Percentiles rank a stretch among this genome's conserved stretches.
These are phyloP conservation scores for Oscheius sp. DNA, from an alignment of 2,888 invertebrate genomes.

Conservation along the genomic window DNA sequence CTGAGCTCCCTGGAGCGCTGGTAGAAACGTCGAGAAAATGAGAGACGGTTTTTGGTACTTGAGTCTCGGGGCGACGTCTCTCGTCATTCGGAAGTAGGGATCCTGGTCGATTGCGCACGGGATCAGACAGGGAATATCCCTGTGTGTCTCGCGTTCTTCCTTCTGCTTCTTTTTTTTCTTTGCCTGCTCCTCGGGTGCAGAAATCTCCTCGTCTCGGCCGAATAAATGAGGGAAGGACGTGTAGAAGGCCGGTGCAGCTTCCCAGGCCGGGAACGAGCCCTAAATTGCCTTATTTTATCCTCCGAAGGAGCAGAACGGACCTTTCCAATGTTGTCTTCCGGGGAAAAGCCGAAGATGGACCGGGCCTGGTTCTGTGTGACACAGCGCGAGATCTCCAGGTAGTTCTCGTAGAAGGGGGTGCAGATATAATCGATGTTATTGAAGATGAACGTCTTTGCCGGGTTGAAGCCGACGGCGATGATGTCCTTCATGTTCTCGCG, in stretches of 20 bases:
- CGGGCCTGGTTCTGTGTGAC: constrained; percentile 98
- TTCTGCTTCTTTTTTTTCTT: no score
- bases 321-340: constrained; percentile 94
- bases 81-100: constrained; percentile 97
- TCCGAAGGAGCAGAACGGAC: constrained; percentile 6
- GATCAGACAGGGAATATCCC: constrained; percentile 84
- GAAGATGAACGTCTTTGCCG: constrained; percentile 95
- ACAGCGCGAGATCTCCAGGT: constrained; percentile 89
- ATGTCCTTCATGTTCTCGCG: constrained; percentile 96
- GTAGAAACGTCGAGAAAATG: constrained; percentile 86
- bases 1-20: constrained; percentile 93
- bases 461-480: constrained; percentile 93
- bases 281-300: not conserved
- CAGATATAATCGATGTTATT: constrained; percentile 93
- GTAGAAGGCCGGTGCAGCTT: constrained; percentile 86
- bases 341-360: constrained; percentile 96
- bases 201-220: constrained; percentile 77
- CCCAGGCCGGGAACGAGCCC: constrained; percentile 88
- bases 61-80: constrained; percentile 96
- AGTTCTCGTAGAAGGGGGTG: constrained; percentile 91
- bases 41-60: constrained; percentile 88
- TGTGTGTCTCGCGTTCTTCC: no score
- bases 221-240: constrained; percentile 74
- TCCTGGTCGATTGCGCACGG: constrained; percentile 99
- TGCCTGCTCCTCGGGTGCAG: no score